Conservation (phyloP, 35 echinoderm and acorn worm species). For the Apostichopus californicus region DNA sequence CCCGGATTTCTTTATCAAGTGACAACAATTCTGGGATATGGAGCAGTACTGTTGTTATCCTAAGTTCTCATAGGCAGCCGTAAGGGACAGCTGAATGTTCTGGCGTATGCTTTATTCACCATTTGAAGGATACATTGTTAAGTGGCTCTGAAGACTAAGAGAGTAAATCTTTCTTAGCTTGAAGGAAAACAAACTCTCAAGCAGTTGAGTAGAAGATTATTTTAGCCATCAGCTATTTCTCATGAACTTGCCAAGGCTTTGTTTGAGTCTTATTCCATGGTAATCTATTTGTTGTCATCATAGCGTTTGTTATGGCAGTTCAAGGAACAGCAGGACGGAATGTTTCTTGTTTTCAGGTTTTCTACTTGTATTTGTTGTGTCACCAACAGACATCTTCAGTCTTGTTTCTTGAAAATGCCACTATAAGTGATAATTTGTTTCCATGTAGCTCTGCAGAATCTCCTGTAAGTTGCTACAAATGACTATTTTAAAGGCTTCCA, state of each 20-base stretch:
- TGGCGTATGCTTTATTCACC: slow-evolving; percentile 3
- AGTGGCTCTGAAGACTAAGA: slow-evolving; percentile 8
- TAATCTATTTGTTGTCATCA: slow-evolving; percentile 9
- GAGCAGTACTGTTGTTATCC: neutral
- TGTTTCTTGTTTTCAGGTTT: neutral
- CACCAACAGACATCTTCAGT: too few relatives aligned
- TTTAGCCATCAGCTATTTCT: slow-evolving; percentile 9
- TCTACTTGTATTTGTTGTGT: too few relatives aligned
- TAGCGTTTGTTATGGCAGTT: neutral
- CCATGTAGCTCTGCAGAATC: too few relatives aligned
- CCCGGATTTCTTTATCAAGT: neutral
- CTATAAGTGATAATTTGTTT: too few relatives aligned
- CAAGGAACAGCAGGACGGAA: neutral
- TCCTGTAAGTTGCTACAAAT: too few relatives aligned
- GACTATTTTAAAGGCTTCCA: too few relatives aligned
- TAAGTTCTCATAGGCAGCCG: neutral
- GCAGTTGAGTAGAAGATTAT: slow-evolving; percentile 4
- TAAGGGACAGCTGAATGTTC: slow-evolving; percentile 12
- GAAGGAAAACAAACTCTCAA: slow-evolving; percentile 12
- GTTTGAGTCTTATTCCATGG: neutral
- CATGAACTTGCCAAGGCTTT: neutral
- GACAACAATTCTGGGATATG: neutral
- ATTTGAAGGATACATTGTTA: slow-evolving; percentile 10
- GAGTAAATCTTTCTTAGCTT: neutral
- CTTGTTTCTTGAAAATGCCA: too few relatives aligned